Evolutionary conservation across 64 coral and sea anemone species (phyloP).

Genomic region (Trachythela sp.): DNA sequence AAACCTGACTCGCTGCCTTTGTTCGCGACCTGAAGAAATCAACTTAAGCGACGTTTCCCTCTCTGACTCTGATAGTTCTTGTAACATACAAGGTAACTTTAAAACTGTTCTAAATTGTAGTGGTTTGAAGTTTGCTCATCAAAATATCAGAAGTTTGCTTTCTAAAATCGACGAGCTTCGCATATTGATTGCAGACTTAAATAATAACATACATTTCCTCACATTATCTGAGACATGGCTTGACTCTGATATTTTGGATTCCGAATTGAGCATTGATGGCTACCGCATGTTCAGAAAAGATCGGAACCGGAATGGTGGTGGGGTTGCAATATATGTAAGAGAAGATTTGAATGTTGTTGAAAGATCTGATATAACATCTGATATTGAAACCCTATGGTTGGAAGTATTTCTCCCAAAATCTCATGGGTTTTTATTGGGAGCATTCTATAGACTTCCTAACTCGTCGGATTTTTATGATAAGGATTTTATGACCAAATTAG

Average conservation of each 20-base stretch:
- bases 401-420: slow-evolving; percentile 16
- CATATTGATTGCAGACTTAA: slow-evolving; percentile 30
- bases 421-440: slow-evolving; percentile 22
- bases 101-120: neutral
- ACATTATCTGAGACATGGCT: slow-evolving; percentile 41
- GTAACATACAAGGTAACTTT: neutral
- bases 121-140: slow-evolving; percentile 23
- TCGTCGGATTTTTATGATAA: neutral
- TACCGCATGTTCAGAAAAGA: slow-evolving; percentile 23
- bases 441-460: neutral
- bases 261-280: slow-evolving; percentile 43
- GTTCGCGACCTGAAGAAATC: no score
- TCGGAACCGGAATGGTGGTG: slow-evolving; percentile 11
- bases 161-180: slow-evolving; percentile 42
- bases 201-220: slow-evolving; percentile 34
- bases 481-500: neutral
- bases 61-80: no score
- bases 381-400: slow-evolving; percentile 18
- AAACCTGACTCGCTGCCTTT: no score
- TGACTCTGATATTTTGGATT: slow-evolving; percentile 27
- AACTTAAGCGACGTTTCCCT: no score
- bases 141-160: slow-evolving; percentile 40
- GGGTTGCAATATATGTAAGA: neutral
- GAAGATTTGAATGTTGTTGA: slow-evolving; percentile 20
- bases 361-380: slow-evolving; percentile 29